These are phyloP conservation scores for Euschistus heros DNA, from an alignment of 1,140 invertebrate genomes.

Conservation along the genomic window DNA sequence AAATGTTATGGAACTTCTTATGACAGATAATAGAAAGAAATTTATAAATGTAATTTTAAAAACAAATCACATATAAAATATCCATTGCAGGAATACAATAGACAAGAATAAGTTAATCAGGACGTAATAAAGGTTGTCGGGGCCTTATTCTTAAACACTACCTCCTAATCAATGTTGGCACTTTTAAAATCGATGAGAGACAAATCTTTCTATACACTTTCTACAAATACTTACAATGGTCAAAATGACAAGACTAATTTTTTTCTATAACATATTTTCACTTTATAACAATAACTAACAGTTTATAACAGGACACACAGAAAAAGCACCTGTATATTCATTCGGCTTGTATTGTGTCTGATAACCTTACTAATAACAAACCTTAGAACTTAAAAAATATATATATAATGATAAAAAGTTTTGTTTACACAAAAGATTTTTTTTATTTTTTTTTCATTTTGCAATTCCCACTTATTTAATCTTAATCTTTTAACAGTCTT, in stretches of 20 bases:
- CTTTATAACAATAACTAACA: conserved; percentile 25
- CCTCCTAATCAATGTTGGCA: conserved; percentile 24
- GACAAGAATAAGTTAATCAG: background rate
- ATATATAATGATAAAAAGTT: background rate
- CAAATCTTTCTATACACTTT: conserved; percentile 25
- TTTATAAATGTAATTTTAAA: conserved; percentile 1
- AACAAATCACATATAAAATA: conserved; percentile 13
- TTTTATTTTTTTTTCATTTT: background rate
- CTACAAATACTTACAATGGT: conserved; percentile 27
- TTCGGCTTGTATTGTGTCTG: background rate
- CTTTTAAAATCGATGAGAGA: conserved; percentile 27
- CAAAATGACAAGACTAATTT: conserved; percentile 24
- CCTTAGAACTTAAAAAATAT: background rate
- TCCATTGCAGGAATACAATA: background rate
- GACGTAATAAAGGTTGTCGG: conserved; percentile 22
- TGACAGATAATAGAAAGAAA: background rate
- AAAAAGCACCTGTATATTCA: conserved; percentile 20
- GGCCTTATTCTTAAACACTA: conserved; percentile 19
- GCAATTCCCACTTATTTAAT: conserved; percentile 2
- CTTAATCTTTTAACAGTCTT: conserved; percentile 14
- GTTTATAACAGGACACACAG: conserved; percentile 22
- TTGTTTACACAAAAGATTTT: background rate
- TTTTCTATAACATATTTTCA: conserved; percentile 19
- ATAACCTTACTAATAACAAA: background rate
- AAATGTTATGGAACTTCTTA: background rate